These are phyloP conservation scores for Ptiloglossa arizonensis DNA, from an alignment of 1,140 invertebrate species.

Conservation along the genomic window DNA sequence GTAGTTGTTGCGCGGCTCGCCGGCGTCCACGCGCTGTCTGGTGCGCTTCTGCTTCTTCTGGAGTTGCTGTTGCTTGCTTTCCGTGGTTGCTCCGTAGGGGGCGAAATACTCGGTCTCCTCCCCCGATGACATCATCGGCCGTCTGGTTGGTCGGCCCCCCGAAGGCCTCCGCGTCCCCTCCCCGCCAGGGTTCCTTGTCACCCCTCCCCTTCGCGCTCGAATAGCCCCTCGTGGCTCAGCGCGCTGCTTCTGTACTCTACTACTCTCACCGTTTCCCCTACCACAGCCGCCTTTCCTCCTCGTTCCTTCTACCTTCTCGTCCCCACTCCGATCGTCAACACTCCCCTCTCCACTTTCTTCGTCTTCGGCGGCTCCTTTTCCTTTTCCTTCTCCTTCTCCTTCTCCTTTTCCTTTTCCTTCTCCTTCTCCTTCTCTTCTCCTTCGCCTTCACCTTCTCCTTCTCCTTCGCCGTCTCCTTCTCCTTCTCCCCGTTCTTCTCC, in stretches of 20 bases:
- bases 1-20: constrained; percentile 95
- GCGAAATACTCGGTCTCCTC: constrained; percentile 94
- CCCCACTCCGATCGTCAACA: constrained; percentile 47
- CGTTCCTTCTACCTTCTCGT: constrained; percentile 59
- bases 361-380: constrained; percentile 58
- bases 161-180: constrained; percentile 81
- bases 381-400: constrained; percentile 33
- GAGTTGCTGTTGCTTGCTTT: constrained; percentile 86
- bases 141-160: constrained; percentile 82
- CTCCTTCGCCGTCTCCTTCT: constrained; percentile 5
- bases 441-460: too few relatives aligned
- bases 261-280: constrained; percentile 64
- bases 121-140: constrained; percentile 96
- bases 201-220: constrained; percentile 80
- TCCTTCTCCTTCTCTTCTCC: constrained; percentile 43
- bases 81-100: constrained; percentile 89
- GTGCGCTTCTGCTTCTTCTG: constrained; percentile 94
- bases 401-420: constrained; percentile 1
- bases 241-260: constrained; percentile 68
- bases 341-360: constrained; percentile 58
- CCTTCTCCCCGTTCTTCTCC: constrained; percentile 38
- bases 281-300: constrained; percentile 55
- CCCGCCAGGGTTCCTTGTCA: constrained; percentile 81
- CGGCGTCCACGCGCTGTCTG: constrained; percentile 96
- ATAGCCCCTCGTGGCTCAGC: constrained; percentile 80